Conservation (phyloP, 2,888 invertebrate genomes). For the Acrobasis repandana region DNA sequence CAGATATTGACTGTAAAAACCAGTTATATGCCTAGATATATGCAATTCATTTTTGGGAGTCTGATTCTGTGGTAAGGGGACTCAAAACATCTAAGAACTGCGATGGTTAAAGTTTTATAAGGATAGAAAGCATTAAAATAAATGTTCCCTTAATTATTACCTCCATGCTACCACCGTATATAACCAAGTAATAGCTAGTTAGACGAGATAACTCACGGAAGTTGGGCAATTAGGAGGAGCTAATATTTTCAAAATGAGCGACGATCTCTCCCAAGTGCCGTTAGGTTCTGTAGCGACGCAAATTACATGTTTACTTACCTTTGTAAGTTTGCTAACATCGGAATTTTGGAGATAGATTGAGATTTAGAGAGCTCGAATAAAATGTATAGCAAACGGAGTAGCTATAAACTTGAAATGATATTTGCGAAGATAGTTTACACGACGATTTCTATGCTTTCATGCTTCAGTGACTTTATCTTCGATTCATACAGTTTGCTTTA, state of each 20-base stretch:
- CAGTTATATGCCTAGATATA: too few relatives aligned
- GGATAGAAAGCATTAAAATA: not conserved
- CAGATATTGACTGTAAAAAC: too few relatives aligned
- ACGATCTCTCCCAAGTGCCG: constrained; percentile 55
- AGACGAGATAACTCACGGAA: constrained; percentile 49
- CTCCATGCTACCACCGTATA: constrained; percentile 24
- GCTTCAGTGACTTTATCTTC: too few relatives aligned
- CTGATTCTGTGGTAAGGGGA: too few relatives aligned
- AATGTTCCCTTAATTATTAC: not conserved
- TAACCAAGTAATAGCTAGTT: constrained; percentile 50
- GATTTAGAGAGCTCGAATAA: not conserved
- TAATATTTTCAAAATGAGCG: constrained; percentile 60
- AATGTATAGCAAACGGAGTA: not conserved
- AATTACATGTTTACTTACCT: constrained; percentile 26
- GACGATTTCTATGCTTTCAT: too few relatives aligned
- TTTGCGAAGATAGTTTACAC: too few relatives aligned
- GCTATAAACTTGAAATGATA: too few relatives aligned
- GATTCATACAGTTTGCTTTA: too few relatives aligned
- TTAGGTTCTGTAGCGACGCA: constrained; percentile 40
- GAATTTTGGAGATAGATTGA: constrained; percentile 1
- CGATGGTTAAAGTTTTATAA: too few relatives aligned
- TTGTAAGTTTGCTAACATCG: constrained; percentile 18
- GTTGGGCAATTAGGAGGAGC: constrained; percentile 55
- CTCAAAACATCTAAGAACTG: too few relatives aligned
- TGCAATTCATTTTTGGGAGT: too few relatives aligned